Evolutionary conservation across 2,797 vertebrate genomes (phyloP).

Genomic region (Acipenser transmontanus): DNA sequence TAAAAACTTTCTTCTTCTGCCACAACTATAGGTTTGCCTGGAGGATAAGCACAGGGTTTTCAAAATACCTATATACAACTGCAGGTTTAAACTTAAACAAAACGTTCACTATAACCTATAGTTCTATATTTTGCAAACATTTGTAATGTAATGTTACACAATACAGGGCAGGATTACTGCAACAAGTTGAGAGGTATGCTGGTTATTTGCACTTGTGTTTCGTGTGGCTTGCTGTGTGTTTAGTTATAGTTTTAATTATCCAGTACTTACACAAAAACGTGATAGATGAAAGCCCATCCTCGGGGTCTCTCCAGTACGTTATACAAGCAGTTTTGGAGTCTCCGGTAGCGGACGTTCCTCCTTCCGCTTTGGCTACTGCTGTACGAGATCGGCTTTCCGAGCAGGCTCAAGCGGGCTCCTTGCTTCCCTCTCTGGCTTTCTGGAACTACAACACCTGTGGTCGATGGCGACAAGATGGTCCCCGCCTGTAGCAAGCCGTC

Average conservation of each 20-base stretch:
- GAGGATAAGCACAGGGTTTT: no score
- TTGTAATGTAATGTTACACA: no score
- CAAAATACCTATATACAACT: no score
- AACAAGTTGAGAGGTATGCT: no score
- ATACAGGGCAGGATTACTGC: no score
- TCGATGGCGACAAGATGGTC: constrained; percentile 30
- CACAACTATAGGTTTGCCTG: no score
- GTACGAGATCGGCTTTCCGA: constrained; percentile 88
- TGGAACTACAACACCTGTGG: constrained; percentile 48
- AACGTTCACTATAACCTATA: no score
- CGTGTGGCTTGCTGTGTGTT: no score
- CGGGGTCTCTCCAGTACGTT: constrained; percentile 86
- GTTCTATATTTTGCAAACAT: no score
- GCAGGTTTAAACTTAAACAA: no score
- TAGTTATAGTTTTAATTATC: not conserved
- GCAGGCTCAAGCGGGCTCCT: constrained; percentile 85
- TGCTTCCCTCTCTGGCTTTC: constrained; percentile 76
- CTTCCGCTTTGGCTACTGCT: constrained; percentile 79
- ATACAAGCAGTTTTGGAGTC: constrained; percentile 87
- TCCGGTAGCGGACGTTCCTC: constrained; percentile 86
- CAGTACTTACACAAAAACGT: constrained; percentile 83
- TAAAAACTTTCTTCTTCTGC: no score
- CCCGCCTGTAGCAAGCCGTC: constrained; percentile 62
- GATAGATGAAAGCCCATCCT: constrained; percentile 84
- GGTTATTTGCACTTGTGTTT: no score